Evolutionary conservation across 2,888 invertebrate species (phyloP).

Genomic region (Idaea biselata): DNA sequence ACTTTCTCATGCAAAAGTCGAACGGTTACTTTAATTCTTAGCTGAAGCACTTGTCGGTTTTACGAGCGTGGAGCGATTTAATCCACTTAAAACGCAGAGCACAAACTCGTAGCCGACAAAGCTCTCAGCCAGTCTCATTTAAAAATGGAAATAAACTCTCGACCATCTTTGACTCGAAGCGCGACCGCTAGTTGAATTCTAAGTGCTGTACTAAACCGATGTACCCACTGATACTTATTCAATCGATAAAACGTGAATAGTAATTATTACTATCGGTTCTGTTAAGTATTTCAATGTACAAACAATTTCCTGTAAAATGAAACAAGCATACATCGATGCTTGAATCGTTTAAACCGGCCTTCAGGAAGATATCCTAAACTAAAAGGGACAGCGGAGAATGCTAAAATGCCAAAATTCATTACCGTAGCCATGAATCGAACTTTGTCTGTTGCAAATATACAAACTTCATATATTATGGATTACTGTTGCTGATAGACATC

Average conservation of each 20-base stretch:
- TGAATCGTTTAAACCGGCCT: too few species aligned
- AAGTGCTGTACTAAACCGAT: slow-evolving; percentile 66
- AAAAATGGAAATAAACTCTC: slow-evolving; percentile 80
- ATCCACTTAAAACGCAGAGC: slow-evolving; percentile 82
- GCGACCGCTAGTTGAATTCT: slow-evolving; percentile 74
- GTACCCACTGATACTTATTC: slow-evolving; percentile 59
- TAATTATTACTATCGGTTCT: slow-evolving; percentile 20
- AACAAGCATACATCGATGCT: too few species aligned
- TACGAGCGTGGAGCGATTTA: slow-evolving; percentile 80
- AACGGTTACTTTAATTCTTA: slow-evolving; percentile 80
- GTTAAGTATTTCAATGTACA: not conserved
- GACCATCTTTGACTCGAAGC: slow-evolving; percentile 77
- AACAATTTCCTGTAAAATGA: too few species aligned
- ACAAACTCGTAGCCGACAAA: slow-evolving; percentile 79
- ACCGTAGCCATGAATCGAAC: too few species aligned
- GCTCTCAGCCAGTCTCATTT: slow-evolving; percentile 80
- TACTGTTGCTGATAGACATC: too few species aligned
- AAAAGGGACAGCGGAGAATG: too few species aligned
- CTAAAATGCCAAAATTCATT: too few species aligned
- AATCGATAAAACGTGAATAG: slow-evolving; percentile 42
- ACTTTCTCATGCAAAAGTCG: slow-evolving; percentile 80
- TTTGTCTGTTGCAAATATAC: too few species aligned
- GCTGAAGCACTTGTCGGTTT: slow-evolving; percentile 79
- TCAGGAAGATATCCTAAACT: too few species aligned
- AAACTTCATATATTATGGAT: too few species aligned